These are phyloP conservation scores for Bolinopsis microptera DNA, from an alignment of 37 sponge, comb jelly and placozoan species.

Conservation along the genomic window DNA sequence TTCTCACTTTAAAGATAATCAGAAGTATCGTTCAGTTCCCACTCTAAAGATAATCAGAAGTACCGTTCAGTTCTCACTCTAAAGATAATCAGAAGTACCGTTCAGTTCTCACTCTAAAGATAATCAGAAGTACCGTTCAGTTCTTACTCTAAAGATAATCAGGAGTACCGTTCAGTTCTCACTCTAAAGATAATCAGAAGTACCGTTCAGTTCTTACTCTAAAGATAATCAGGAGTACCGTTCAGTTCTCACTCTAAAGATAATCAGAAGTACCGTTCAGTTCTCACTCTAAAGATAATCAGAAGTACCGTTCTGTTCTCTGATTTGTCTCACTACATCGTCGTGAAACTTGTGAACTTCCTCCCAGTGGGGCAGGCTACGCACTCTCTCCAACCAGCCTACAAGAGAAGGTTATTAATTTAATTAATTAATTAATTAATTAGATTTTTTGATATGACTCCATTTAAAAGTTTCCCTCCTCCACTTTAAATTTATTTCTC, in stretches of 20 bases:
- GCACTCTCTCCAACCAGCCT: not conserved
- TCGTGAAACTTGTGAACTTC: constrained; percentile 33
- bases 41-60: no score
- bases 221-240: not conserved
- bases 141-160: not conserved
- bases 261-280: not conserved
- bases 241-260: not conserved
- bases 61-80: no score
- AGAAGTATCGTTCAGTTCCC: no score
- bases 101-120: no score
- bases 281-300: not conserved
- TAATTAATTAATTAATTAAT: no score
- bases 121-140: no score
- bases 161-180: not conserved
- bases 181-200: not conserved
- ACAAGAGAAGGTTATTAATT: no score
- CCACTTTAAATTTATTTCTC: no score
- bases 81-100: no score
- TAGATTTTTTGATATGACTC: no score
- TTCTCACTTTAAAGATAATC: no score
- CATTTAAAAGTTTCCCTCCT: no score
- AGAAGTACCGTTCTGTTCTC: not conserved
- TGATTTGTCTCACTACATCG: constrained; percentile 1
- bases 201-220: not conserved
- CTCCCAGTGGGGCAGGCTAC: not conserved